A percentile compares a stretch with the other conserved stretches of the same genome.
These are phyloP conservation scores for Listronotus oregonensis DNA, from an alignment of 1,140 invertebrate genomes.

Conservation along the genomic window DNA sequence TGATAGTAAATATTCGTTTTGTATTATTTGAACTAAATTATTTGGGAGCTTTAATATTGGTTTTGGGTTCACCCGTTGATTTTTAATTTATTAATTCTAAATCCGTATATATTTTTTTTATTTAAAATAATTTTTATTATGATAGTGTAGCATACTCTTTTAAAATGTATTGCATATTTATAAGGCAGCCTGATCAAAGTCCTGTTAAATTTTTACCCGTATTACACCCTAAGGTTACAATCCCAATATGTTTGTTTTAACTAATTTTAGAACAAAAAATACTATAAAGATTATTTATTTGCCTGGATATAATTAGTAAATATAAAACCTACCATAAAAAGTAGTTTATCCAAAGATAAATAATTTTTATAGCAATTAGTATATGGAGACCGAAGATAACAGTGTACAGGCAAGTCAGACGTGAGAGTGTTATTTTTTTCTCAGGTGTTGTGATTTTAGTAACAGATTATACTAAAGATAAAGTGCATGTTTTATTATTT, in stretches of 20 bases:
- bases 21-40: too few species aligned
- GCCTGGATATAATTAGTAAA: background rate
- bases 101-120: too few species aligned
- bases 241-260: constrained; percentile 28
- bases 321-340: background rate
- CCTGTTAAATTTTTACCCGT: constrained; percentile 19
- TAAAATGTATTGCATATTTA: background rate
- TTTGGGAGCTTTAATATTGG: too few species aligned
- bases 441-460: constrained; percentile 42
- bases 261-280: constrained; percentile 17
- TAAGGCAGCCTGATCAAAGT: constrained; percentile 17
- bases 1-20: too few species aligned
- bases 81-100: too few species aligned
- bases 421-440: constrained; percentile 31
- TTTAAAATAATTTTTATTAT: too few species aligned
- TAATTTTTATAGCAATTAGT: background rate
- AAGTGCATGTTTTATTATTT: constrained; percentile 38
- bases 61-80: too few species aligned
- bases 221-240: constrained; percentile 32
- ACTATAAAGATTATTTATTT: background rate
- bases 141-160: background rate
- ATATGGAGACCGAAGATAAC: constrained; percentile 8
- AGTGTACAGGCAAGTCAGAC: constrained; percentile 39
- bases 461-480: constrained; percentile 23
- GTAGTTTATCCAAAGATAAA: background rate